Conservation (phyloP, 2,113 vertebrate genomes). For the Suricata suricatta region DNA sequence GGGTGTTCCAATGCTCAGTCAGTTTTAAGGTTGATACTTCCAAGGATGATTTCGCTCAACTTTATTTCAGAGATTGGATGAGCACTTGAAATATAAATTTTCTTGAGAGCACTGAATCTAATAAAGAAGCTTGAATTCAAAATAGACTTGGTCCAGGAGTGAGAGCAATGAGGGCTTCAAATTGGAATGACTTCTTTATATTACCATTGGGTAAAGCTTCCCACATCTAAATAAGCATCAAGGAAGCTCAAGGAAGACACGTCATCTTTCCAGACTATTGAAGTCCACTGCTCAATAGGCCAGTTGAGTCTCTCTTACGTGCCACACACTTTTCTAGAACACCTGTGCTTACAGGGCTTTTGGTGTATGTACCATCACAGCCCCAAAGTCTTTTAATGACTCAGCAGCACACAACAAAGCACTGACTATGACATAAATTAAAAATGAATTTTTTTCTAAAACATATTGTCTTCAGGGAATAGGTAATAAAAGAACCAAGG, state of each 20-base stretch:
- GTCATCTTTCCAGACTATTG: background rate
- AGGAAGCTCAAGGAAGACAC: background rate
- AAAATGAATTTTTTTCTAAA: constrained; percentile 51
- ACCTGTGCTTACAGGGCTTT: background rate
- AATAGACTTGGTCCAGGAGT: background rate
- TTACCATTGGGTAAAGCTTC: background rate
- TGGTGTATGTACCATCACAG: background rate
- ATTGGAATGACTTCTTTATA: constrained; percentile 45
- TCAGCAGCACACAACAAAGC: background rate
- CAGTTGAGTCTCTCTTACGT: background rate
- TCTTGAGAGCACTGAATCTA: constrained; percentile 31
- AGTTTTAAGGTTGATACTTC: constrained; percentile 47
- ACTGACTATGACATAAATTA: constrained; percentile 38
- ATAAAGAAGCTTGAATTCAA: constrained; percentile 44
- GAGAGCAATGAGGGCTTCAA: background rate
- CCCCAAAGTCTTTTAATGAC: background rate
- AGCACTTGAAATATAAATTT: constrained; percentile 54
- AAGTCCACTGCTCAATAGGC: background rate
- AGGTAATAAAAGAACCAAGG: background rate
- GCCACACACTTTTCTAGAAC: background rate
- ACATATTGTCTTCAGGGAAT: background rate
- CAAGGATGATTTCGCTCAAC: constrained; percentile 58
- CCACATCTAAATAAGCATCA: constrained; percentile 5
- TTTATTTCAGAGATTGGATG: constrained; percentile 52
- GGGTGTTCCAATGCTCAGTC: background rate